These are phyloP conservation scores for Endotricha flammealis DNA, from an alignment of 2,888 invertebrate genomes.

Conservation along the genomic window DNA sequence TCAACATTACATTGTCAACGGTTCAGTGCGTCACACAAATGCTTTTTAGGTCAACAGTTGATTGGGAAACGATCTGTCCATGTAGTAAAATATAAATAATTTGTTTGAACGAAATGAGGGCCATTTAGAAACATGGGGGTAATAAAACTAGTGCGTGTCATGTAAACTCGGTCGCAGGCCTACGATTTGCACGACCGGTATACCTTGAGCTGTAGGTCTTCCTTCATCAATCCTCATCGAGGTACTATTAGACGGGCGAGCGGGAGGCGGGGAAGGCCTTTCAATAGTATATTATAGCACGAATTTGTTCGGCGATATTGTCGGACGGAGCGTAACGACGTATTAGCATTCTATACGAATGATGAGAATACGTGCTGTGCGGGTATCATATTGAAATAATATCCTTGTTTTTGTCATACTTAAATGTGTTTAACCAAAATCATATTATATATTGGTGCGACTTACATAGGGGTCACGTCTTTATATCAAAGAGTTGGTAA, in stretches of 20 bases:
- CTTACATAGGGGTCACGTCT: too few species aligned
- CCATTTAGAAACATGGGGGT: constrained; percentile 78
- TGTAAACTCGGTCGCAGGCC: constrained; percentile 67
- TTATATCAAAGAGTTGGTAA: too few species aligned
- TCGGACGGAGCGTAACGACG: constrained; percentile 50
- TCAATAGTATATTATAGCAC: constrained; percentile 39
- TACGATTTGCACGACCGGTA: constrained; percentile 44
- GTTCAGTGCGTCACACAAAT: constrained; percentile 66
- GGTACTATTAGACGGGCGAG: constrained; percentile 20
- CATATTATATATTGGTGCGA: too few species aligned
- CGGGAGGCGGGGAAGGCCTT: constrained; percentile 39
- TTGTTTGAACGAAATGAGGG: constrained; percentile 75
- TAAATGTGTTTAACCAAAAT: too few species aligned
- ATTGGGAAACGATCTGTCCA: constrained; percentile 75
- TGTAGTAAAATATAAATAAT: constrained; percentile 77
- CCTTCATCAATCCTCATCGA: constrained; percentile 25
- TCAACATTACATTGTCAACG: constrained; percentile 66
- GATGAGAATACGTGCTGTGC: constrained; percentile 63
- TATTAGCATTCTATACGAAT: constrained; percentile 68
- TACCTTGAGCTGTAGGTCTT: constrained; percentile 40
- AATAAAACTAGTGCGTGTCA: constrained; percentile 76
- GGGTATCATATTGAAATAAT: constrained; percentile 46
- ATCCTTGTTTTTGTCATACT: constrained; percentile 47
- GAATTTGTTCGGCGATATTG: constrained; percentile 50
- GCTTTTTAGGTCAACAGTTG: constrained; percentile 71